Conservation (phyloP, 2,797 vertebrate genomes). For the Pogonophryne albipinna region DNA sequence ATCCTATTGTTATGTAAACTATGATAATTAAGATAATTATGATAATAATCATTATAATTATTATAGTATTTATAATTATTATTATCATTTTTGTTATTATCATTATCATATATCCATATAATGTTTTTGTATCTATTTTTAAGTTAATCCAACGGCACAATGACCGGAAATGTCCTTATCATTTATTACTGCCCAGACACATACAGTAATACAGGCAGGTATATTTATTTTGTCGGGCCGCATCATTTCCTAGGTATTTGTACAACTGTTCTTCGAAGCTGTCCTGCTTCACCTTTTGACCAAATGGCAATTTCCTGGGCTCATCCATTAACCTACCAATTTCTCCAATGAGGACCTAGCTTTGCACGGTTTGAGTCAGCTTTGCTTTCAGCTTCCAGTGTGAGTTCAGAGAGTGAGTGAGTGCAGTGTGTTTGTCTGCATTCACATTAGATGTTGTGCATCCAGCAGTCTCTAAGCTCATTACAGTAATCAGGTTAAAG, state of each 20-base stretch:
- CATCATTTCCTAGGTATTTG: constrained; percentile 29
- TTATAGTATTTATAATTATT: no score
- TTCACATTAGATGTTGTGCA: constrained; percentile 71
- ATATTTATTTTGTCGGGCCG: background rate
- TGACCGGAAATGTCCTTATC: no score
- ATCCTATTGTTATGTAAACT: no score
- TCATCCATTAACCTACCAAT: constrained; percentile 45
- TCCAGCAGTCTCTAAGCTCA: constrained; percentile 77
- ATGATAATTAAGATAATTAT: no score
- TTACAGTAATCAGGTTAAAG: constrained; percentile 86
- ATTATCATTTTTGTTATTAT: no score
- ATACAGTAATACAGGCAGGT: background rate
- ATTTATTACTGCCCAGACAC: no score
- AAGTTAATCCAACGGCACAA: no score
- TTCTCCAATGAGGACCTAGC: constrained; percentile 57
- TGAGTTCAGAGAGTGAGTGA: constrained; percentile 46
- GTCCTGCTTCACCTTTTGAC: constrained; percentile 37
- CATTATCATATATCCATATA: no score
- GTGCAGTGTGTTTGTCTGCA: constrained; percentile 61
- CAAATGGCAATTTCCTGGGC: constrained; percentile 38
- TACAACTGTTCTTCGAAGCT: constrained; percentile 1
- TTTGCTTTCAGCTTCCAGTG: constrained; percentile 49
- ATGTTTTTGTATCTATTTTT: no score
- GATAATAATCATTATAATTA: no score
- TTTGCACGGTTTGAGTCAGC: constrained; percentile 46